Evolutionary conservation across 2,113 vertebrate genomes (phyloP).

Genomic region (Cinclus mexicanus): DNA sequence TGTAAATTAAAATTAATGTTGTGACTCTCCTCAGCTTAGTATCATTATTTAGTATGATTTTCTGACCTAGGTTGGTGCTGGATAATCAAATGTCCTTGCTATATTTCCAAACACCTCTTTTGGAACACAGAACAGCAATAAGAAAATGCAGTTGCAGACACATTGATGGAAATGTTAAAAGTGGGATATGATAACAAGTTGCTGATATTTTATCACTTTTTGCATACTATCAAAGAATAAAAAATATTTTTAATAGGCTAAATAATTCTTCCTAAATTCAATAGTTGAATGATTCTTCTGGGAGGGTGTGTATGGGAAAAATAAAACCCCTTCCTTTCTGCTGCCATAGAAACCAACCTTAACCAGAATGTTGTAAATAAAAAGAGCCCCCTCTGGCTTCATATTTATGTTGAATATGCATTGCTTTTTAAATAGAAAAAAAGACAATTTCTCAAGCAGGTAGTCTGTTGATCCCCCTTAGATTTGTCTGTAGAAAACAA

Average conservation of each 20-base stretch:
- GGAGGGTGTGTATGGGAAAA: background rate
- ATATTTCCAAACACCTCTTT: background rate
- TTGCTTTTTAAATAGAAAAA: conserved; percentile 46
- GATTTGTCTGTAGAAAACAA: background rate
- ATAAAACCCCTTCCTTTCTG: background rate
- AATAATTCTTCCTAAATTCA: conserved; percentile 49
- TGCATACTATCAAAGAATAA: conserved; percentile 26
- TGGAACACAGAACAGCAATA: background rate
- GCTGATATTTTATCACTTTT: background rate
- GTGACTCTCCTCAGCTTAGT: background rate
- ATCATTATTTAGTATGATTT: conserved; percentile 33
- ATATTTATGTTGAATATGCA: conserved; percentile 10
- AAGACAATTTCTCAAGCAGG: background rate
- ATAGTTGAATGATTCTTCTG: conserved; percentile 27
- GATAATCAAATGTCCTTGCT: background rate
- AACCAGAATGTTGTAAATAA: conserved; percentile 42
- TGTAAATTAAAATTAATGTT: conserved; percentile 43
- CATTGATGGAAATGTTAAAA: background rate
- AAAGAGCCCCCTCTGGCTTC: conserved; percentile 27
- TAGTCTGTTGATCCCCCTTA: background rate
- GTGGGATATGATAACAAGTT: background rate
- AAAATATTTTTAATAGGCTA: conserved; percentile 33
- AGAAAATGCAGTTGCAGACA: background rate
- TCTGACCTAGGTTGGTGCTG: background rate
- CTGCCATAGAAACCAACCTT: conserved; percentile 65